These are phyloP conservation scores for Parambassis ranga DNA, from an alignment of 2,797 vertebrate genomes.

Conservation along the genomic window DNA sequence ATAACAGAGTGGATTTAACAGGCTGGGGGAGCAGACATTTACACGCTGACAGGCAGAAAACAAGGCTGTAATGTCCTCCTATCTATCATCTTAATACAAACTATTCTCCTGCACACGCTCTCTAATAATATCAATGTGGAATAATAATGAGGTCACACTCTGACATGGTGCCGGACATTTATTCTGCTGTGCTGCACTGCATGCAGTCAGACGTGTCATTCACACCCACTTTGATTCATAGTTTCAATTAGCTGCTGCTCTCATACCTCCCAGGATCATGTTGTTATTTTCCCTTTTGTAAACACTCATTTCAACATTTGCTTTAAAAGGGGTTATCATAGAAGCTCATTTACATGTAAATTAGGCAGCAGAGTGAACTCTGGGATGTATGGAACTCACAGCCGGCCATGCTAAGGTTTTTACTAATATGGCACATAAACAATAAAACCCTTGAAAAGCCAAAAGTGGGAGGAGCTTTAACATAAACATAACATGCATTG, in stretches of 20 bases:
- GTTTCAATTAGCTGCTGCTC: slow-evolving; percentile 48
- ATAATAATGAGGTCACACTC: slow-evolving; percentile 45
- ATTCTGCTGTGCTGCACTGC: not conserved
- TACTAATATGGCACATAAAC: not conserved
- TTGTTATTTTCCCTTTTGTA: slow-evolving; percentile 20
- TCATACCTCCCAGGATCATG: slow-evolving; percentile 10
- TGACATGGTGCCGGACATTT: slow-evolving; percentile 21
- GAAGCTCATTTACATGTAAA: slow-evolving; percentile 71
- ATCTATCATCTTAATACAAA: slow-evolving; percentile 1
- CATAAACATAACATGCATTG: too few relatives aligned
- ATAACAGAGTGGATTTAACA: slow-evolving; percentile 13
- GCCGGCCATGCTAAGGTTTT: not conserved
- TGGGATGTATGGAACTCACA: not conserved
- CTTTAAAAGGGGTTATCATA: slow-evolving; percentile 34
- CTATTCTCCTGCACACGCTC: not conserved
- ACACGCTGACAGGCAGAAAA: slow-evolving; percentile 21
- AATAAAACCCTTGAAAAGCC: not conserved
- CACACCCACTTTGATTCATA: slow-evolving; percentile 44
- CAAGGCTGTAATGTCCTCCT: not conserved
- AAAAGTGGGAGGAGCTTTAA: not conserved
- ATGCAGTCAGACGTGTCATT: slow-evolving; percentile 40
- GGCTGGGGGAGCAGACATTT: slow-evolving; percentile 12
- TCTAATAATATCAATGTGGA: slow-evolving; percentile 22
- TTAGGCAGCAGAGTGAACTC: slow-evolving; percentile 42
- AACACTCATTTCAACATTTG: slow-evolving; percentile 27